These are phyloP conservation scores for Carcina quercana DNA, from an alignment of 2,888 invertebrate species.

Conservation along the genomic window DNA sequence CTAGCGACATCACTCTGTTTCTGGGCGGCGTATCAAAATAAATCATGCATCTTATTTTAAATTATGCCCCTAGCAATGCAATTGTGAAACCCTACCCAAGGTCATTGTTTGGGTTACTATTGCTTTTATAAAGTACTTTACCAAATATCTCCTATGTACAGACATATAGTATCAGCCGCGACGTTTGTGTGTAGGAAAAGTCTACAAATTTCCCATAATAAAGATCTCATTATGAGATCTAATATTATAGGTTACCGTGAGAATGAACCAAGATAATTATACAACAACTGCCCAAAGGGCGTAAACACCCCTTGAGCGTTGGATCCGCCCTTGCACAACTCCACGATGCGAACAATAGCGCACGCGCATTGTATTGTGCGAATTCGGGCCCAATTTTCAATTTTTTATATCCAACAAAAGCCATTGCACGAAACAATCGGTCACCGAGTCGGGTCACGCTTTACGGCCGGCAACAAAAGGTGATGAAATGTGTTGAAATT, in stretches of 20 bases:
- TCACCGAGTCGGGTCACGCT: constrained; percentile 49
- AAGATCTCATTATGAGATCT: too few species aligned
- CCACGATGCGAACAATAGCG: constrained; percentile 32
- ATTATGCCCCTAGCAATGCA: too few species aligned
- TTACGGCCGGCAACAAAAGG: constrained; percentile 41
- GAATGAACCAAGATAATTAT: constrained; percentile 29
- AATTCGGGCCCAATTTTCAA: constrained; percentile 31
- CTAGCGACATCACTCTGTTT: too few species aligned
- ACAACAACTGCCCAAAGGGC: constrained; percentile 29
- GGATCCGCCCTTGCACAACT: constrained; percentile 31
- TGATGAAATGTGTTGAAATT: constrained; percentile 60
- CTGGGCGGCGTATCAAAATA: too few species aligned
- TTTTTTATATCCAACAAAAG: constrained; percentile 40
- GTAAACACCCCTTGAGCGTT: constrained; percentile 32
- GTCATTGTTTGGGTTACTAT: too few species aligned
- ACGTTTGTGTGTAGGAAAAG: too few species aligned
- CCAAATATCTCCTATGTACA: too few species aligned
- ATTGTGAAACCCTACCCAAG: too few species aligned
- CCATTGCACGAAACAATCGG: constrained; percentile 47
- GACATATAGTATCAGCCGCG: too few species aligned
- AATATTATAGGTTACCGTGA: constrained; percentile 18
- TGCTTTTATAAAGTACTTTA: too few species aligned
- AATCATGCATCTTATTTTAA: too few species aligned
- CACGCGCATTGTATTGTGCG: constrained; percentile 43
- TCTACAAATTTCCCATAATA: too few species aligned